Percentiles rank a stretch among this genome's conserved stretches.
These are phyloP conservation scores for Drosophila yakuba DNA, from an alignment of 1,140 invertebrate species.

Conservation along the genomic window DNA sequence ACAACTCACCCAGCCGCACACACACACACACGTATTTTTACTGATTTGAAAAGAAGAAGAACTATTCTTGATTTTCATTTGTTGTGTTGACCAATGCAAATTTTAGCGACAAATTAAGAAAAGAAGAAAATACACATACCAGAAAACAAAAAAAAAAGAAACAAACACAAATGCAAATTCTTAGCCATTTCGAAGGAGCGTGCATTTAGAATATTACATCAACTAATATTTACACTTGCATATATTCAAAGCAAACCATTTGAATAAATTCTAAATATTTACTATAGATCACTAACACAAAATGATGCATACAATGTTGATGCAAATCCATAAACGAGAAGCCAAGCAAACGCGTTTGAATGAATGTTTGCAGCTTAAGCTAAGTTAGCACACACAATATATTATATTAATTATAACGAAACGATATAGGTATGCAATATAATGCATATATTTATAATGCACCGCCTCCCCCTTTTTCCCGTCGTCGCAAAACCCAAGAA, in stretches of 20 bases:
- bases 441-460: constrained; percentile 50
- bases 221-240: constrained; percentile 30
- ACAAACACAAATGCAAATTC: constrained; percentile 50
- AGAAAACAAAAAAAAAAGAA: constrained; percentile 2
- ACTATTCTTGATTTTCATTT: constrained; percentile 55
- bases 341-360: constrained; percentile 41
- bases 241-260: constrained; percentile 38
- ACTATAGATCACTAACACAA: constrained; percentile 33
- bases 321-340: constrained; percentile 14
- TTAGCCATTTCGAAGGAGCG: constrained; percentile 79
- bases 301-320: constrained; percentile 19
- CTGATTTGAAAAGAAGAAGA: constrained; percentile 33
- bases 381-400: constrained; percentile 47
- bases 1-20: constrained; percentile 27
- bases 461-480: constrained; percentile 25
- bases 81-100: constrained; percentile 62
- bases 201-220: constrained; percentile 68
- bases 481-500: constrained; percentile 27
- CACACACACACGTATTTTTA: constrained; percentile 34
- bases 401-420: constrained; percentile 53
- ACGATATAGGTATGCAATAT: constrained; percentile 37
- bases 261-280: constrained; percentile 36
- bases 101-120: constrained; percentile 28
- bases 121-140: constrained; percentile 11
- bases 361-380: constrained; percentile 52